Percentiles rank a stretch among this genome's conserved stretches.
phyloP scores from a whole-genome alignment of 2,797 vertebrate species.

The Chromis chromis region DNA sequence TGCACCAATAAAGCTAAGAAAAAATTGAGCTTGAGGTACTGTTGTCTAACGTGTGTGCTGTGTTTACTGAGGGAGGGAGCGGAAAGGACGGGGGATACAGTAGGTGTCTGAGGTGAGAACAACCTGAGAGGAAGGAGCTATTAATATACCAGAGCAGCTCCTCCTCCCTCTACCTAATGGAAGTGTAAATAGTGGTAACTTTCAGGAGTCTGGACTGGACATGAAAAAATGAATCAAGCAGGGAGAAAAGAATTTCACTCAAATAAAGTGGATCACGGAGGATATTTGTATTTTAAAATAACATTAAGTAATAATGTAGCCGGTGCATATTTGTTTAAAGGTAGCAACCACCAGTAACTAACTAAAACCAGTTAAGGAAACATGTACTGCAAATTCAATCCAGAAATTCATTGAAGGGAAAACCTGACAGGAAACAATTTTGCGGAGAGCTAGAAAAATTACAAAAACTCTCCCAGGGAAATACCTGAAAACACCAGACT shows the following conservation, averaged over 20 bases:
- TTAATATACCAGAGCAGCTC: conserved; percentile 52
- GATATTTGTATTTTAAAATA: background rate
- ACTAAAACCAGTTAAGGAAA: conserved; percentile 31
- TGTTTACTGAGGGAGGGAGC: conserved; percentile 49
- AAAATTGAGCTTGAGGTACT: conserved; percentile 17
- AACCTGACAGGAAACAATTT: background rate
- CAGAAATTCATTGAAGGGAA: conserved; percentile 20
- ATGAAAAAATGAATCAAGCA: background rate
- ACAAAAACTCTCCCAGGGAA: conserved; percentile 22
- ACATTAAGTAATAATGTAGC: background rate
- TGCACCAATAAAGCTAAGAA: conserved; percentile 22
- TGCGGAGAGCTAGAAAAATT: conserved; percentile 4
- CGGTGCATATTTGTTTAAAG: conserved; percentile 2
- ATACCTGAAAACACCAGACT: conserved; percentile 28
- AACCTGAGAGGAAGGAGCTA: conserved; percentile 59
- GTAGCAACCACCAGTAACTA: conserved; percentile 7
- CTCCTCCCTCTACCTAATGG: conserved; percentile 42
- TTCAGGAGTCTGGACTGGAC: conserved; percentile 12
- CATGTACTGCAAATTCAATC: background rate
- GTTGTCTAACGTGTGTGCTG: conserved; percentile 29
- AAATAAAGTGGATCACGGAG: background rate
- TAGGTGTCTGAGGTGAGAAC: conserved; percentile 62
- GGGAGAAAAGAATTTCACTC: background rate
- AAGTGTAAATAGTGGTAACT: conserved; percentile 56
- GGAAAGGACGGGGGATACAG: conserved; percentile 43